phyloP scores from a whole-genome alignment of 2,888 invertebrate genomes.

The Meandrusa payeni region DNA sequence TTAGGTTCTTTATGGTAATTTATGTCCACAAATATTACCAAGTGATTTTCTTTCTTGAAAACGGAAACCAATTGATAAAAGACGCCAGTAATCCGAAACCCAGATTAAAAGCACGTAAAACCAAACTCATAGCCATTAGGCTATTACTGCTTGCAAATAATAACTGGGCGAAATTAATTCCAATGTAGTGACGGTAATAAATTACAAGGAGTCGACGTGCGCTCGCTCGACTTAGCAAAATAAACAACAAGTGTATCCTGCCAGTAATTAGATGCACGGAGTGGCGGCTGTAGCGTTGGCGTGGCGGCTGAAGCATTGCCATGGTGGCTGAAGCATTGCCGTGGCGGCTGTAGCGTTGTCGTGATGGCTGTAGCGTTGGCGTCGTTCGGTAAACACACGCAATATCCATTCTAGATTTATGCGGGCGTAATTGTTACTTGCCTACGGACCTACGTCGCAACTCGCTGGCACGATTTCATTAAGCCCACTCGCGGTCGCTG shows the following conservation, averaged over 20 bases:
- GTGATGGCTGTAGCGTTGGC: conserved; percentile 4
- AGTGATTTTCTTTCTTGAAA: too few relatives aligned
- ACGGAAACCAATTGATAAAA: too few relatives aligned
- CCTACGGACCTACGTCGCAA: conserved; percentile 35
- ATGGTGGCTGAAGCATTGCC: conserved; percentile 3
- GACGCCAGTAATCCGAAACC: too few relatives aligned
- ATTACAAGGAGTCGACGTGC: neutral
- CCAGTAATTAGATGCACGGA: conserved; percentile 27
- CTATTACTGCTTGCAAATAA: too few relatives aligned
- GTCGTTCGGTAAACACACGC: conserved; percentile 16
- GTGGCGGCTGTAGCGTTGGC: conserved; percentile 5
- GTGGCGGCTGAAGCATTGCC: too few relatives aligned
- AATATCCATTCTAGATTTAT: conserved; percentile 34
- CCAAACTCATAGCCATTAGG: too few relatives aligned
- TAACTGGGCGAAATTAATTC: too few relatives aligned
- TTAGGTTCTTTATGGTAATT: too few relatives aligned
- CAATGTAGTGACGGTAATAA: conserved; percentile 10
- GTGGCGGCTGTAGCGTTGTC: too few relatives aligned
- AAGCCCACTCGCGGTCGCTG: conserved; percentile 27
- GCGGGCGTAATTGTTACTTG: conserved; percentile 40
- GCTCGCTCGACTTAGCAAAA: conserved; percentile 12
- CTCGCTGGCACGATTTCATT: conserved; percentile 44
- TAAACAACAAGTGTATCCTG: conserved; percentile 23
- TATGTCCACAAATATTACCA: too few relatives aligned
- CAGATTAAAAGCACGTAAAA: too few relatives aligned